Conservation (phyloP, 2,797 vertebrate species). For the Cephalopachus bancanus region DNA sequence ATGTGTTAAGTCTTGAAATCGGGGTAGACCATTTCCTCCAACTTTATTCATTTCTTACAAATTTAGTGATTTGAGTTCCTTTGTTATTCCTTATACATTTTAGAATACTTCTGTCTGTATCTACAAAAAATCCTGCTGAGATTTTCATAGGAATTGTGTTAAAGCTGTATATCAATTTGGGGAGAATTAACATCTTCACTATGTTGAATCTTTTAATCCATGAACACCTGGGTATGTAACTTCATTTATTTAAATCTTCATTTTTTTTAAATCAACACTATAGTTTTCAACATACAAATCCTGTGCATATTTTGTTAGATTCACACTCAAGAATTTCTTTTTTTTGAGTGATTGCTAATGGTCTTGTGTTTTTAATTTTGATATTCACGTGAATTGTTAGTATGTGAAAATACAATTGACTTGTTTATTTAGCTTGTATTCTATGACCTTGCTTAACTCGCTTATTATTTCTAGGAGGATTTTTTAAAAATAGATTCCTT, state of each 20-base stretch:
- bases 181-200: background rate
- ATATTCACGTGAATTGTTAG: background rate
- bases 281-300: background rate
- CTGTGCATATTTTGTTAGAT: constrained; percentile 9
- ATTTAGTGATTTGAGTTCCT: constrained; percentile 15
- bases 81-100: background rate
- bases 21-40: constrained; percentile 15
- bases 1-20: constrained; percentile 15
- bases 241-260: constrained; percentile 42
- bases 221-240: background rate
- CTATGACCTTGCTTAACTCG: background rate
- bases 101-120: too few species aligned
- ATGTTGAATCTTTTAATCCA: background rate
- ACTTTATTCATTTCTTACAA: constrained; percentile 22
- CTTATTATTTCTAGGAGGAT: background rate
- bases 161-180: background rate
- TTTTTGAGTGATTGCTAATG: constrained; percentile 10
- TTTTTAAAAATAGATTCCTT: background rate
- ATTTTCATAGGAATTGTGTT: constrained; percentile 27
- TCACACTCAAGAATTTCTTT: constrained; percentile 6
- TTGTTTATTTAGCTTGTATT: background rate
- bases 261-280: constrained; percentile 2
- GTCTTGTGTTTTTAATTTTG: constrained; percentile 19
- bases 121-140: too few species aligned
- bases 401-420: background rate